Percentiles rank a stretch among this genome's conserved stretches.
These are phyloP conservation scores for Glandiceps talaboti DNA, from an alignment of 53 echinoderm and acorn worm species.

Conservation along the genomic window DNA sequence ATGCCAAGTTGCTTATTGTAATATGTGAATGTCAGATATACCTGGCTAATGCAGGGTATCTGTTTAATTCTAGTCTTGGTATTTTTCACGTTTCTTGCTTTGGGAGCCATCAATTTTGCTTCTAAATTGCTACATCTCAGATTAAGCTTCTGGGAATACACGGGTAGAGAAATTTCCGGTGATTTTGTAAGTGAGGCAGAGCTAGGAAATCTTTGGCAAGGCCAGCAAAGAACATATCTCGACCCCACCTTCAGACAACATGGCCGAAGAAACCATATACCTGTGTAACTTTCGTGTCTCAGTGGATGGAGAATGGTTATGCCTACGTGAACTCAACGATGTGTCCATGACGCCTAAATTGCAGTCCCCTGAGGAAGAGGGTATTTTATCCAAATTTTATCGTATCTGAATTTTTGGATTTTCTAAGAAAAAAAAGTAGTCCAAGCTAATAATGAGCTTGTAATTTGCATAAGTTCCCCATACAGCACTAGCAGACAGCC, in stretches of 20 bases:
- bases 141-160: conserved; percentile 46
- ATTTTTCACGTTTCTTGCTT: conserved; percentile 30
- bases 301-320: conserved; percentile 98
- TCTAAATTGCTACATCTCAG: conserved; percentile 28
- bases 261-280: conserved; percentile 73
- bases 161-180: conserved; percentile 11
- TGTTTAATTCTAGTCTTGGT: conserved; percentile 26
- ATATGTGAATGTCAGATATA: not conserved
- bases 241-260: conserved; percentile 1
- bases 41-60: conserved; percentile 40
- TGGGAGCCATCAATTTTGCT: conserved; percentile 42
- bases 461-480: not conserved
- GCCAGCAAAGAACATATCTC: not conserved
- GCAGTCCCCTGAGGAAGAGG: conserved; percentile 45
- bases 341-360: conserved; percentile 61
- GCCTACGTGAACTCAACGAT: conserved; percentile 74
- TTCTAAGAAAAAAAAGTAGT: not conserved
- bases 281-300: conserved; percentile 98
- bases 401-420: no score
- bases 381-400: not conserved
- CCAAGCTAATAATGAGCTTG: not conserved
- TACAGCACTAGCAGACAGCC: not conserved
- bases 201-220: not conserved
- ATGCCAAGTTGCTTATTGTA: not conserved
- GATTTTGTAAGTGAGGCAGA: not conserved